Evolutionary conservation across 2,113 vertebrate genomes (phyloP).

Genomic region (Oplegnathus fasciatus): DNA sequence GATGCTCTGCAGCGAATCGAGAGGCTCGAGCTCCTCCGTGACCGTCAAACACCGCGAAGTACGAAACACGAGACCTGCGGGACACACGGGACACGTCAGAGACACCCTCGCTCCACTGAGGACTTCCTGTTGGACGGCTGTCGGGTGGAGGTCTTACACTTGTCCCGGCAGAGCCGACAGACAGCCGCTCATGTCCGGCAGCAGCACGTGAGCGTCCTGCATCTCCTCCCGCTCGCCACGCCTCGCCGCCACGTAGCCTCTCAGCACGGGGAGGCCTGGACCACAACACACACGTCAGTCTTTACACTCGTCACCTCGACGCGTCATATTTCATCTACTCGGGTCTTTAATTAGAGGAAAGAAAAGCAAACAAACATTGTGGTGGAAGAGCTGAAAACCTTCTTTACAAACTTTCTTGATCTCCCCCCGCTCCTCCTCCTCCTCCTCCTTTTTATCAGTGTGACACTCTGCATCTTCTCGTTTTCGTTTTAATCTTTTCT

Average conservation of each 20-base stretch:
- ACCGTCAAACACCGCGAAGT: slow-evolving; percentile 97
- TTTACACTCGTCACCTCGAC: neutral
- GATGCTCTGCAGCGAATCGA: slow-evolving; percentile 92
- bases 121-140: neutral
- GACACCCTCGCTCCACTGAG: neutral
- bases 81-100: neutral
- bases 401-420: slow-evolving; percentile 99
- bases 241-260: slow-evolving; percentile 91
- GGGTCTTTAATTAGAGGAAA: slow-evolving; percentile 26
- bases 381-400: slow-evolving; percentile 95
- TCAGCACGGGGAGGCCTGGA: slow-evolving; percentile 85
- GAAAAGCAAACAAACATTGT: slow-evolving; percentile 70
- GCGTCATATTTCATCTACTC: neutral
- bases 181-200: slow-evolving; percentile 87
- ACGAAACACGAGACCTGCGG: slow-evolving; percentile 88
- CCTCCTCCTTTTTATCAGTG: slow-evolving; percentile 71
- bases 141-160: slow-evolving; percentile 84
- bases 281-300: slow-evolving; percentile 23
- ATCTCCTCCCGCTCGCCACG: slow-evolving; percentile 96
- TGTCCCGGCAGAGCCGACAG: slow-evolving; percentile 83
- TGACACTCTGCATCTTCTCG: slow-evolving; percentile 71
- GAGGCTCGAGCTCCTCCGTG: slow-evolving; percentile 94
- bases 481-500: slow-evolving; percentile 87
- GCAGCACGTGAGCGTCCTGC: slow-evolving; percentile 95
- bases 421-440: slow-evolving; percentile 83